These are phyloP conservation scores for Empidonax traillii DNA, from an alignment of 2,113 vertebrate species.

Conservation along the genomic window DNA sequence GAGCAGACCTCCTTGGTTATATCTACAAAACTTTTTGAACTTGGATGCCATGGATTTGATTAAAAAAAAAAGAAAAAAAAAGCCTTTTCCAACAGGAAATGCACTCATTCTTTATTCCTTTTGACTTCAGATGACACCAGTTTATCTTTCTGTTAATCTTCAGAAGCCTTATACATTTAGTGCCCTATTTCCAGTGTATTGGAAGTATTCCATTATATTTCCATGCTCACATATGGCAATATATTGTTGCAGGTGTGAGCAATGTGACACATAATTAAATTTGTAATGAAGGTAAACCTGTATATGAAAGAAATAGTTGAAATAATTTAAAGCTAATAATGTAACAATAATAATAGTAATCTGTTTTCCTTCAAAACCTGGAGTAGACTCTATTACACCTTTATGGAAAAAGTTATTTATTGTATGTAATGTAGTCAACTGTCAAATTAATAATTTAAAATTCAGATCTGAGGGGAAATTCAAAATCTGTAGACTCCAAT, in stretches of 20 bases:
- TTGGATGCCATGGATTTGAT: not conserved
- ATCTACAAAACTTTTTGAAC: not conserved
- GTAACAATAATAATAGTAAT: not conserved
- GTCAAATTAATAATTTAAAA: conserved; percentile 12
- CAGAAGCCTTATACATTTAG: not conserved
- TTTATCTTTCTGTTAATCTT: not conserved
- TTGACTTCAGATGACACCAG: not conserved
- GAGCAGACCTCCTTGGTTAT: not conserved
- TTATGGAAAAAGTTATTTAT: not conserved
- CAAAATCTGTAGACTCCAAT: not conserved
- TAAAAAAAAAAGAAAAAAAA: not conserved
- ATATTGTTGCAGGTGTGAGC: not conserved
- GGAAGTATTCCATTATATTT: not conserved
- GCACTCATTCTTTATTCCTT: not conserved
- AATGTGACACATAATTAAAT: not conserved
- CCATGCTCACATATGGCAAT: not conserved
- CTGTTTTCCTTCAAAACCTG: not conserved
- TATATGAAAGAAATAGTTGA: not conserved
- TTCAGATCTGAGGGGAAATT: not conserved
- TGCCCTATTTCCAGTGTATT: not conserved
- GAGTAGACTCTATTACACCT: not conserved
- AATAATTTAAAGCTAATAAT: not conserved
- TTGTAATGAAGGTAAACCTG: not conserved
- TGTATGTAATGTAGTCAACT: not conserved
- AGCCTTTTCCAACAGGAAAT: not conserved